Percentiles rank a stretch among this genome's conserved stretches.
These are phyloP conservation scores for Solen grandis DNA, from an alignment of 1,140 invertebrate genomes.

Conservation along the genomic window DNA sequence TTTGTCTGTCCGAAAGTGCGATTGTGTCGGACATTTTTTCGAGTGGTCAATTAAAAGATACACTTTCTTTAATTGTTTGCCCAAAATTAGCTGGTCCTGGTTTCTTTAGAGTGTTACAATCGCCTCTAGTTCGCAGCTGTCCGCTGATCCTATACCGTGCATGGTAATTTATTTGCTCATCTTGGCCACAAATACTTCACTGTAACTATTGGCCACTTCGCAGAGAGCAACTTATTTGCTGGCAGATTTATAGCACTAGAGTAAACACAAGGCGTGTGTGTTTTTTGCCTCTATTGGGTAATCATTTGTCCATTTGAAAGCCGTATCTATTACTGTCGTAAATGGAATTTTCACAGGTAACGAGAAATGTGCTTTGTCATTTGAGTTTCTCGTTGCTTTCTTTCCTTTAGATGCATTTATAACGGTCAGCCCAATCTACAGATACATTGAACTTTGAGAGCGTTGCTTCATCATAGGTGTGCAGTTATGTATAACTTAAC, in stretches of 20 bases:
- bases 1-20: no score
- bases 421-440: neutral
- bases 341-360: conserved; percentile 48
- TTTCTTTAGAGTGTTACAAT: neutral
- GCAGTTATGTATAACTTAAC: neutral
- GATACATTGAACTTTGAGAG: neutral
- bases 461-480: neutral
- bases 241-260: conserved; percentile 41
- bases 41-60: conserved; percentile 50
- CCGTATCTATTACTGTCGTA: conserved; percentile 8
- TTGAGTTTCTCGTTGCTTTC: neutral
- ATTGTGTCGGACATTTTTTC: neutral
- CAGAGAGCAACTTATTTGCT: conserved; percentile 12
- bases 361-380: conserved; percentile 51
- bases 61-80: conserved; percentile 32
- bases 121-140: neutral
- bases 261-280: conserved; percentile 27
- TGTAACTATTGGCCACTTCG: conserved; percentile 27
- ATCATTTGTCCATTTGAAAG: conserved; percentile 24
- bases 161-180: neutral
- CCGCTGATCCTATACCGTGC: neutral
- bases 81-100: conserved; percentile 28
- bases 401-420: neutral
- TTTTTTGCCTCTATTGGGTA: conserved; percentile 36
- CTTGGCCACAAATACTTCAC: conserved; percentile 27